Base-by-base conservation (phyloP, 2,113 vertebrate genomes). In the Saccopteryx leptura region DNA sequence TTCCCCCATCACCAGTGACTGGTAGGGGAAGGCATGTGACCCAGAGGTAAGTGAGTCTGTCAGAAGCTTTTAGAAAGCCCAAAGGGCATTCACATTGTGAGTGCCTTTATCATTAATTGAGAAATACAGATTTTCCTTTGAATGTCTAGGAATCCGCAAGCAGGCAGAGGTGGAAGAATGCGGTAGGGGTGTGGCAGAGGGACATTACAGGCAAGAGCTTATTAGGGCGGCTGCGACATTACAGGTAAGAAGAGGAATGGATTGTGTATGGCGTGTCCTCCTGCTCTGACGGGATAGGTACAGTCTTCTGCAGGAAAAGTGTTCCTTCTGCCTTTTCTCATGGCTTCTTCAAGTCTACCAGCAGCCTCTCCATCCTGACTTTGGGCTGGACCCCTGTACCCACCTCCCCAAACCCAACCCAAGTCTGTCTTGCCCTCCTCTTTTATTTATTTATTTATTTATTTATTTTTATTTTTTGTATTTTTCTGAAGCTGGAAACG, bases 41-140 rank as follows among this genome's bases (percentile, higher is more conserved):
- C 65, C 17, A 83, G n/a, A 93, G n/a, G 2, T 26, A 58, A 86
- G 31, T 76, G 63, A 78, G 48, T 60, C 13, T 68, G 13, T 7
- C 17, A 71, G 60, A 68, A 65, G 65, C 12, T 13, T 80, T 91
- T 26, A 39, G 39, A 39, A 39, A 39, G 39, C 33, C 18, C 18
- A 92, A 68, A 68, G 63, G 69, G 24, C 58, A 88, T 23, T 83
- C 63, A 23, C 50, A 81, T 12, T 54, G 72, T 81, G 81, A 96
- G 56, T 76, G 24, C 21, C 12, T 76, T 69, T 75, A 46, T 60
- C 76, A 65, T 2, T 71, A 82, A 76, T 9, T 13, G 56, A 82
- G 50, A 95, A 79, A 81, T 60, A 8, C 28, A 31, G 17, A 19
- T 9, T 31, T 72, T 11, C 24, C 28, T 85, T 92, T 75, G 28